Conservation (phyloP, 2,797 vertebrate species). For the Taeniopygia guttata region DNA sequence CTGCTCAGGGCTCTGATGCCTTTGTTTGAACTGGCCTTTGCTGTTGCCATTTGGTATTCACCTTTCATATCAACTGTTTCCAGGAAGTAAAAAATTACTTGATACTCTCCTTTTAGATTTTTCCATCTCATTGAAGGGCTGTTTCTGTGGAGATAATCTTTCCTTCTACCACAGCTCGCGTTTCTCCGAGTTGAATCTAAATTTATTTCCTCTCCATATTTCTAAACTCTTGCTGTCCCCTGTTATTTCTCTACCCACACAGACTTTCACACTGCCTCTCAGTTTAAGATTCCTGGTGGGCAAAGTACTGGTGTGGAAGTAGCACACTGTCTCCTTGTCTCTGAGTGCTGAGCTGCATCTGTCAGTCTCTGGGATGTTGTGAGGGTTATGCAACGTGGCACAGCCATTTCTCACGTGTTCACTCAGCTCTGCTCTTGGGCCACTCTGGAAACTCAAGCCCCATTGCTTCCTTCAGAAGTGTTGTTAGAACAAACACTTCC, state of each 20-base stretch:
- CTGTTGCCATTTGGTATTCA: neutral
- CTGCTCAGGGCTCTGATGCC: neutral
- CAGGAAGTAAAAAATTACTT: conserved; percentile 38
- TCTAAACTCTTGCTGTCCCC: conserved; percentile 63
- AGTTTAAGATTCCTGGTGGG: conserved; percentile 63
- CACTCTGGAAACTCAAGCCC: neutral
- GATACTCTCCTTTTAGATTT: conserved; percentile 14
- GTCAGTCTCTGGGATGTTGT: neutral
- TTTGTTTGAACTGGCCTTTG: conserved; percentile 21
- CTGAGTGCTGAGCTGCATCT: conserved; percentile 4
- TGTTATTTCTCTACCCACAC: conserved; percentile 68
- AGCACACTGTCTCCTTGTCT: conserved; percentile 55
- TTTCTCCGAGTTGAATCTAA: conserved; percentile 48
- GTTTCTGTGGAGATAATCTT: conserved; percentile 57
- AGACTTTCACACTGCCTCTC: conserved; percentile 70
- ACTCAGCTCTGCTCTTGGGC: conserved; percentile 1
- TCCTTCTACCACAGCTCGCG: neutral
- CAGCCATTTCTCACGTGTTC: neutral
- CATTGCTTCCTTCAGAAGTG: neutral
- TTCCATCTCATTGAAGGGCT: conserved; percentile 34
- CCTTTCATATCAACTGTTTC: neutral
- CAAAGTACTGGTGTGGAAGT: conserved; percentile 55
- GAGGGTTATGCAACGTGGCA: conserved; percentile 34
- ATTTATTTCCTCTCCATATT: conserved; percentile 57
- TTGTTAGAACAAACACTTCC: neutral